These are phyloP conservation scores for Aleadryas rufinucha DNA, from an alignment of 2,113 vertebrate genomes.

Conservation along the genomic window DNA sequence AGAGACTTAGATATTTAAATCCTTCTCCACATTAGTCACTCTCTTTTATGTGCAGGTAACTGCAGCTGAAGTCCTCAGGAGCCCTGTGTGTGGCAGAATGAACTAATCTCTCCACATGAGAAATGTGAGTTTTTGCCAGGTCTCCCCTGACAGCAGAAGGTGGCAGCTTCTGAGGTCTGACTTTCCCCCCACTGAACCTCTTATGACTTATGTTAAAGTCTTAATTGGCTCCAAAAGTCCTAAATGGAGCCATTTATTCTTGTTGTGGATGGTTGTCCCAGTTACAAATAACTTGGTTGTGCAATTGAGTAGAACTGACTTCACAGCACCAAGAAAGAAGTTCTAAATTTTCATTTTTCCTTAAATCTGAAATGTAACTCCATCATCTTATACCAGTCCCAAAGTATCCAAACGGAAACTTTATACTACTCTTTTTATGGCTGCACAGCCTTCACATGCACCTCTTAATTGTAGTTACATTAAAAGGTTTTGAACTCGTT, in stretches of 20 bases:
- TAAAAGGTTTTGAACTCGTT: background rate
- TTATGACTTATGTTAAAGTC: background rate
- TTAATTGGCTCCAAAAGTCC: constrained; percentile 9
- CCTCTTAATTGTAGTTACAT: background rate
- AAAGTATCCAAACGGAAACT: background rate
- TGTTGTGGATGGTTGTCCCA: constrained; percentile 26
- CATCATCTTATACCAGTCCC: background rate
- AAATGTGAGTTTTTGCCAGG: background rate
- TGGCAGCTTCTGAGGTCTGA: background rate
- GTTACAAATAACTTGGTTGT: background rate
- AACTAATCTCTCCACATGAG: background rate
- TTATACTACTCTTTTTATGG: background rate
- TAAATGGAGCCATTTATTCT: constrained; percentile 36
- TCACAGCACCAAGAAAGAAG: background rate
- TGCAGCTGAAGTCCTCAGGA: background rate
- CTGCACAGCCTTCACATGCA: background rate
- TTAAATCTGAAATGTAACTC: constrained; percentile 45
- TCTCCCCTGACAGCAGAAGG: background rate
- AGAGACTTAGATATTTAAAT: constrained; percentile 56
- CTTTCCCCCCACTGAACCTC: background rate
- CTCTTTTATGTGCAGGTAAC: constrained; percentile 25
- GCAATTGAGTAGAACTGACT: background rate
- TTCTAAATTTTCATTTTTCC: constrained; percentile 39
- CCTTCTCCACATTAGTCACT: background rate
- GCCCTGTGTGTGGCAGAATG: background rate